phyloP scores from a whole-genome alignment of 2,113 vertebrate species.

The Litocranius walleri region DNA sequence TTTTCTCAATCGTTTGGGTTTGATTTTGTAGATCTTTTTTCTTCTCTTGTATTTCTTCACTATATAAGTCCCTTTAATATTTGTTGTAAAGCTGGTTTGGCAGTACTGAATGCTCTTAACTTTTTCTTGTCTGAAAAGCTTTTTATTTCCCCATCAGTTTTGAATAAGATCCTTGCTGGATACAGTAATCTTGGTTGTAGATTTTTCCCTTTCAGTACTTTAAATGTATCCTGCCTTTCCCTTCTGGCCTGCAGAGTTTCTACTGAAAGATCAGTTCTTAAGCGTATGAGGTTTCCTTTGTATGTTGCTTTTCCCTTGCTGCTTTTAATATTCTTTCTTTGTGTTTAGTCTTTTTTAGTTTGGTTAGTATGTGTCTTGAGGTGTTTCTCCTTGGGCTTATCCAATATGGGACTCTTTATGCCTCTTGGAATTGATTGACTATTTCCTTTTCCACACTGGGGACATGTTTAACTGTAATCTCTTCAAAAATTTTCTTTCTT shows the following conservation, averaged over 20 bases:
- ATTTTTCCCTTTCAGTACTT: not conserved
- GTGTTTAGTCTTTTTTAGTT: not conserved
- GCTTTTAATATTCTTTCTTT: not conserved
- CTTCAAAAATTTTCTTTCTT: not conserved
- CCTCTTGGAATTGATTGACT: not conserved
- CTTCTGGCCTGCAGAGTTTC: not conserved
- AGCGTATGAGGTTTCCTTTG: not conserved
- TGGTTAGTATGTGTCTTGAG: not conserved
- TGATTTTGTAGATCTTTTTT: not conserved
- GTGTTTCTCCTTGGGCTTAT: not conserved
- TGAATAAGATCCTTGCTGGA: not conserved
- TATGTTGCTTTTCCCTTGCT: not conserved
- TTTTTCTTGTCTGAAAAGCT: not conserved
- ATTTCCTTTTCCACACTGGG: not conserved
- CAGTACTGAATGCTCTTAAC: not conserved
- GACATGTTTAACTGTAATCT: not conserved
- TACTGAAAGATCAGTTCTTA: not conserved
- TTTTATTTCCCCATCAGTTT: not conserved
- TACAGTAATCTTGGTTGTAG: not conserved
- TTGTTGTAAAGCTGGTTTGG: not conserved
- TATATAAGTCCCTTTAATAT: not conserved
- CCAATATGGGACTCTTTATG: not conserved
- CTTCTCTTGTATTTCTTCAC: not conserved
- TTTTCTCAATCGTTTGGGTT: not conserved
- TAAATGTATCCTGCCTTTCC: not conserved